phyloP scores from a whole-genome alignment of 2,797 vertebrate species.

The Diplodus sargus region DNA sequence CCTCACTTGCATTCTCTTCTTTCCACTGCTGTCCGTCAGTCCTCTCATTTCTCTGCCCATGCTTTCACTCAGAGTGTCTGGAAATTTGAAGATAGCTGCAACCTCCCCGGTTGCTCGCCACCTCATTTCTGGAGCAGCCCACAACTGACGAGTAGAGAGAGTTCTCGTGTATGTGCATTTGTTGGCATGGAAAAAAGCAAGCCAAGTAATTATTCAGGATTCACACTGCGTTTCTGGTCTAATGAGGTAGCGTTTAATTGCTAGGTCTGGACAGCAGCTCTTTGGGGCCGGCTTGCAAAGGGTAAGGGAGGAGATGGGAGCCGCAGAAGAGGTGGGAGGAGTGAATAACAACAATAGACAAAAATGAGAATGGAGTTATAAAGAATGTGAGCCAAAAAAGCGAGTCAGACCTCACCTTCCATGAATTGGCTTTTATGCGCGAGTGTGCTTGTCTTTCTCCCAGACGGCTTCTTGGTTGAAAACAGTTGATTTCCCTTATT shows the following conservation, averaged over 20 bases:
- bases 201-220: slow-evolving; percentile 65
- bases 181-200: slow-evolving; percentile 13
- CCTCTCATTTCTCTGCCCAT: slow-evolving; percentile 41
- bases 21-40: slow-evolving; percentile 30
- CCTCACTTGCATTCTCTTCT: slow-evolving; percentile 8
- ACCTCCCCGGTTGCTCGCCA: slow-evolving; percentile 21
- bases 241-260: slow-evolving; percentile 75
- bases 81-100: slow-evolving; percentile 59
- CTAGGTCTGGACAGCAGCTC: slow-evolving; percentile 56
- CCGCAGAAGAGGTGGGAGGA: slow-evolving; percentile 28
- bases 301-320: slow-evolving; percentile 11
- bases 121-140: slow-evolving; percentile 46
- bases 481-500: slow-evolving; percentile 53
- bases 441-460: slow-evolving; percentile 21
- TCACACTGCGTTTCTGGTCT: slow-evolving; percentile 65
- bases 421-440: slow-evolving; percentile 9
- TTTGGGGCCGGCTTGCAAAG: slow-evolving; percentile 55
- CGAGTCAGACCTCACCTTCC: slow-evolving; percentile 5
- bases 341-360: slow-evolving; percentile 50
- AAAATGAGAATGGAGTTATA: slow-evolving; percentile 27
- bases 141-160: slow-evolving; percentile 26
- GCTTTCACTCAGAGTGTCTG: slow-evolving; percentile 48
- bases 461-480: slow-evolving; percentile 27
- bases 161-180: slow-evolving; percentile 12
- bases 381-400: slow-evolving; percentile 17